A percentile compares a stretch with the other conserved stretches of the same genome.
phyloP scores from a whole-genome alignment of 2,888 invertebrate genomes.

The Alviniconcha strummeri region DNA sequence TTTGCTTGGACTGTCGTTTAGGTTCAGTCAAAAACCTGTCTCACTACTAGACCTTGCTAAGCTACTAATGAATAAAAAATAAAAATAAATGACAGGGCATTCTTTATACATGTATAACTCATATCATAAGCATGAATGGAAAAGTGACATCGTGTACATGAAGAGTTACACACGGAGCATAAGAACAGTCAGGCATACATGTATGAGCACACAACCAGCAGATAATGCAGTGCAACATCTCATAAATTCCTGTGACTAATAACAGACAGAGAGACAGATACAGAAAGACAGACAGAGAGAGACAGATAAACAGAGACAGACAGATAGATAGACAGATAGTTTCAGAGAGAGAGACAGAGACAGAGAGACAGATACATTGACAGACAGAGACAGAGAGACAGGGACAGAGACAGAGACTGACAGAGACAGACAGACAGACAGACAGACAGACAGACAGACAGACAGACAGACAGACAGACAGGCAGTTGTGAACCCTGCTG shows the following conservation, averaged over 20 bases:
- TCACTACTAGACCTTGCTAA: not conserved
- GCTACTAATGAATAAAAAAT: no score
- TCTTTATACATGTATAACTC: no score
- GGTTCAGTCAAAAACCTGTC: no score
- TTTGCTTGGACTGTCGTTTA: no score
- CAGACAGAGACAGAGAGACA: not conserved
- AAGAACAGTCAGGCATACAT: not conserved
- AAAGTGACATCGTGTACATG: not conserved
- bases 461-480: not conserved
- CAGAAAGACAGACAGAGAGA: not conserved
- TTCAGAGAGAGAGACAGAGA: no score
- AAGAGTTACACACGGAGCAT: not conserved
- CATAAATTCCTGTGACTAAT: not conserved
- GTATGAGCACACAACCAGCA: not conserved
- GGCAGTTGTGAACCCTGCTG: not conserved
- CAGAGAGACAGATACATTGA: not conserved
- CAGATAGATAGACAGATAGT: no score
- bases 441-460: conserved; percentile 1
- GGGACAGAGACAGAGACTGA: not conserved
- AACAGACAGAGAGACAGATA: not conserved
- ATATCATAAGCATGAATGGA: no score
- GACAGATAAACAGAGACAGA: no score
- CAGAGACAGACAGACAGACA: not conserved
- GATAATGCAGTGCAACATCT: not conserved
- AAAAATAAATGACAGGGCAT: no score